Percentiles rank a stretch among this genome's conserved stretches.
Evolutionary conservation across 2,113 vertebrate genomes (phyloP).

Genomic region (Microtus richardsoni): DNA sequence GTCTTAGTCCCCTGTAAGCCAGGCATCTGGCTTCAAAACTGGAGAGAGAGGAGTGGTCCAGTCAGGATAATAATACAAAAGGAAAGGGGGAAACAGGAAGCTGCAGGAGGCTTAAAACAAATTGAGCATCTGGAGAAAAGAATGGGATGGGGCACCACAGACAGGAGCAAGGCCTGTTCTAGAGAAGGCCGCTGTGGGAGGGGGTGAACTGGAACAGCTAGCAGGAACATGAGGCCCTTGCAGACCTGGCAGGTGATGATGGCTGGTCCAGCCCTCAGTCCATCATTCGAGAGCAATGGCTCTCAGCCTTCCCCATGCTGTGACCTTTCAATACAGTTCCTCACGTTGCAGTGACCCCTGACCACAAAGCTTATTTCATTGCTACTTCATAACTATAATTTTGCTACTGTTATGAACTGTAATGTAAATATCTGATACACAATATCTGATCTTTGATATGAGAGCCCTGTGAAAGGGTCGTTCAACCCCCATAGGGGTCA

Average conservation of each 20-base stretch:
- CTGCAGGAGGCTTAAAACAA: background rate
- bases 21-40: fast-evolving
- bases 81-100: fast-evolving
- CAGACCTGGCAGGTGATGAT: background rate
- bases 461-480: background rate
- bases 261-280: background rate
- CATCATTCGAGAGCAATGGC: background rate
- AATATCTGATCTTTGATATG: background rate
- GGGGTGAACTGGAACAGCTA: background rate
- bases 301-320: background rate
- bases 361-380: background rate
- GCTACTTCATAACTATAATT: background rate
- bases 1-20: no score
- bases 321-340: background rate
- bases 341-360: background rate
- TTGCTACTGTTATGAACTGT: background rate
- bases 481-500: background rate
- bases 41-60: background rate
- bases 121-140: background rate
- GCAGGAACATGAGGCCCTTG: background rate
- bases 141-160: fast-evolving
- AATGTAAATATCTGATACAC: background rate
- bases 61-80: background rate
- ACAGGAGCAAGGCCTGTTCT: background rate
- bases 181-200: background rate